These are phyloP conservation scores for Tiliacea aurago DNA, from an alignment of 2,888 invertebrate genomes.

Conservation along the genomic window DNA sequence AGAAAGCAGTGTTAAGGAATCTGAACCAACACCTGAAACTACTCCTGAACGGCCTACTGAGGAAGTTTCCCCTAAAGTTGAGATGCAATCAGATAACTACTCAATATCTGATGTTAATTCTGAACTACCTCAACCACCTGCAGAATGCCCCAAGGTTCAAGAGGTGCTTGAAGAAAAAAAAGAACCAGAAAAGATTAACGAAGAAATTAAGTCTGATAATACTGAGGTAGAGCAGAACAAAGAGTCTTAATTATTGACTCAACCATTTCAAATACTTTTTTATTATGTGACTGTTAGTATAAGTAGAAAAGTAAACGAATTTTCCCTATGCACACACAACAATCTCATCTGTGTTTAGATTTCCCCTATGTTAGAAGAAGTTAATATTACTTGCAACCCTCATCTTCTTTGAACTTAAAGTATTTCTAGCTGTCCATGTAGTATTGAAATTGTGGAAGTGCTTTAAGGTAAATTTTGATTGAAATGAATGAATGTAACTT, in stretches of 20 bases:
- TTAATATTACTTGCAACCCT: constrained; percentile 1
- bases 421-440: constrained; percentile 31
- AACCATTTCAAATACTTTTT: constrained; percentile 53
- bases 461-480: constrained; percentile 40
- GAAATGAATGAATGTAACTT: constrained; percentile 62
- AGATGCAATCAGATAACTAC: constrained; percentile 82
- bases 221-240: constrained; percentile 58
- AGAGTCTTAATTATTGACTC: constrained; percentile 57
- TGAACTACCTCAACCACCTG: constrained; percentile 76
- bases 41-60: constrained; percentile 51
- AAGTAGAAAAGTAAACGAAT: constrained; percentile 66
- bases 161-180: constrained; percentile 58
- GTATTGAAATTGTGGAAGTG: constrained; percentile 13
- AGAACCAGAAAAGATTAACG: constrained; percentile 61
- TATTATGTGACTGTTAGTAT: constrained; percentile 64
- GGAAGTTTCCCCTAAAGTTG: constrained; percentile 67
- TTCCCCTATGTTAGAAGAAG: constrained; percentile 5
- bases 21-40: constrained; percentile 58
- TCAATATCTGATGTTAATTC: constrained; percentile 86
- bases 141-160: constrained; percentile 37
- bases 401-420: constrained; percentile 25
- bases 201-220: constrained; percentile 66
- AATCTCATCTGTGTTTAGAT: constrained; percentile 39
- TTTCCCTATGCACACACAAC: constrained; percentile 39
- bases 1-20: constrained; percentile 58